Conservation (phyloP, 2,797 vertebrate genomes). For the Botia kubotai region DNA sequence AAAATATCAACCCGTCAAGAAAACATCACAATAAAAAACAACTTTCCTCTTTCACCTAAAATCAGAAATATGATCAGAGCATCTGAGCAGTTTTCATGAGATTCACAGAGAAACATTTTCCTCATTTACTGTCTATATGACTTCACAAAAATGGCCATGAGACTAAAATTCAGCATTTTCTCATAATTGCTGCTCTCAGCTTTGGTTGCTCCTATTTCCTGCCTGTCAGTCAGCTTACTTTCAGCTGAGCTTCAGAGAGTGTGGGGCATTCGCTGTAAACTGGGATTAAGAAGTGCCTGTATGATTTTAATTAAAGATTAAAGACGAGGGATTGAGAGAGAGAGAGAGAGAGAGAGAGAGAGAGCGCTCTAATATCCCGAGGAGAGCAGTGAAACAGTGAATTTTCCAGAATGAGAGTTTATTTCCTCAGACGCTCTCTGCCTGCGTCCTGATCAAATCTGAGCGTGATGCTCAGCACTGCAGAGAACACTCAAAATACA, state of each 20-base stretch:
- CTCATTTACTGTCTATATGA: background rate
- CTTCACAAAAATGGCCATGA: background rate
- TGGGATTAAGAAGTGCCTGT: slow-evolving; percentile 55
- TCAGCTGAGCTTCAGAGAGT: slow-evolving; percentile 25
- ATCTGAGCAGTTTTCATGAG: background rate
- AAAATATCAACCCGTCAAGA: no score
- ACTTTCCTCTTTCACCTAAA: background rate
- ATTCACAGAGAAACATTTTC: background rate
- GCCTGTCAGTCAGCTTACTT: slow-evolving; percentile 24
- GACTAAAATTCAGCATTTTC: slow-evolving; percentile 2
- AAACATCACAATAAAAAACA: background rate
- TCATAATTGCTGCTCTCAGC: slow-evolving; percentile 12
- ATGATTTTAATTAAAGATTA: slow-evolving; percentile 62
- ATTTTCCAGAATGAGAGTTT: slow-evolving; percentile 43
- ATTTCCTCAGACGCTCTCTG: slow-evolving; percentile 37
- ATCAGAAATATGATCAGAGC: background rate
- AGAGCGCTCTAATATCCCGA: slow-evolving; percentile 49
- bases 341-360: slow-evolving; percentile 11
- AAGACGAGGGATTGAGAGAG: slow-evolving; percentile 28
- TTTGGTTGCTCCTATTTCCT: slow-evolving; percentile 27
- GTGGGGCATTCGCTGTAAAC: slow-evolving; percentile 36
- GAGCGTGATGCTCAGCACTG: slow-evolving; percentile 68
- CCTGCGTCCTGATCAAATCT: slow-evolving; percentile 65
- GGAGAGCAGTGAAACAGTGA: slow-evolving; percentile 21
- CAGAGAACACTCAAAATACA: slow-evolving; percentile 53